These are phyloP conservation scores for Petrolisthes cinctipes DNA, from an alignment of 2,888 invertebrate species.

Conservation along the genomic window DNA sequence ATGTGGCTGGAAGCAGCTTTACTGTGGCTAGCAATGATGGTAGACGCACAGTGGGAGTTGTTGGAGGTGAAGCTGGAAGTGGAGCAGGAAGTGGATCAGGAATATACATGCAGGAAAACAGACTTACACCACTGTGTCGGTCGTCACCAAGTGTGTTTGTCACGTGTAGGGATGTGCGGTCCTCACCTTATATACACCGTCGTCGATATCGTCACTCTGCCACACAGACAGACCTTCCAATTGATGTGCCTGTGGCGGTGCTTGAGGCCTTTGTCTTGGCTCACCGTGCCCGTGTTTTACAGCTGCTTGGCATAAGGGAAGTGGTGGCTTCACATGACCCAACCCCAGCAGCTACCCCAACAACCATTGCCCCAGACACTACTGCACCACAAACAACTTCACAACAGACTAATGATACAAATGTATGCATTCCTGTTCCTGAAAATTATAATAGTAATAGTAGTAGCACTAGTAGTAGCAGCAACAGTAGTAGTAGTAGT, in stretches of 20 bases:
- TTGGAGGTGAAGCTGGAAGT: constrained; percentile 4
- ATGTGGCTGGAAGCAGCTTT: constrained; percentile 39
- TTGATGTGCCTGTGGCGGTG: constrained; percentile 64
- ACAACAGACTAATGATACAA: constrained; percentile 6
- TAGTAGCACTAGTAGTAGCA: not conserved
- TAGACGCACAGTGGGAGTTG: constrained; percentile 8
- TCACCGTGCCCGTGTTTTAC: constrained; percentile 62
- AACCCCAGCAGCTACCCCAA: not conserved
- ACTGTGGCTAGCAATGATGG: constrained; percentile 38
- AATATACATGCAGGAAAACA: constrained; percentile 38
- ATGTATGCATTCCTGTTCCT: constrained; percentile 3
- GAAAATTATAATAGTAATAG: constrained; percentile 24
- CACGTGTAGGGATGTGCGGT: constrained; percentile 29
- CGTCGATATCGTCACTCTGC: constrained; percentile 42
- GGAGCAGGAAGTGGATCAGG: constrained; percentile 2
- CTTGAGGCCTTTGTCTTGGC: constrained; percentile 65
- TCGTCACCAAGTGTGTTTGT: constrained; percentile 63
- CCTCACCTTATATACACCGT: constrained; percentile 20
- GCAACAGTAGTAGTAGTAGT: constrained; percentile 7
- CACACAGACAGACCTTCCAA: constrained; percentile 64
- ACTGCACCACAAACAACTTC: constrained; percentile 12
- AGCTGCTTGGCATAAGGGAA: constrained; percentile 57
- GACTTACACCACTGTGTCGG: constrained; percentile 44
- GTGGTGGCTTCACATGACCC: constrained; percentile 17
- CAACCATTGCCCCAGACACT: not conserved